Evolutionary conservation across 2,113 vertebrate genomes (phyloP), one percentile per base, ranked within the genome.

Genomic region (Sebastes schlegelii): DNA sequence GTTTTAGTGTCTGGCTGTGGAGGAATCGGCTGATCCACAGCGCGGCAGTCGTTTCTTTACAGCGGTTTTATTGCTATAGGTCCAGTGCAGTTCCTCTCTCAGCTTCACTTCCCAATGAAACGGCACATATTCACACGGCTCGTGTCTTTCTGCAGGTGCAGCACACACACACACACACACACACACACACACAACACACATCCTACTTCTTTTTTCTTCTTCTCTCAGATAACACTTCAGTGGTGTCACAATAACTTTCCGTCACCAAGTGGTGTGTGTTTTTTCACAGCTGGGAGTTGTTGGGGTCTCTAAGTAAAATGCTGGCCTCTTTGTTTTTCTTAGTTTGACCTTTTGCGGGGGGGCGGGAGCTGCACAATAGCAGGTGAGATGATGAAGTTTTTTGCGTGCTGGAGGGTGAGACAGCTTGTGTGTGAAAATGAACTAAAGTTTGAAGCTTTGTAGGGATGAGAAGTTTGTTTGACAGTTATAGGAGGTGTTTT

Each of bases 31-130:
- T 78, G 79, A 84, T 85, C 79, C 74, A 71, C 76, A 55, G 71
- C 7, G 14, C n/a, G 61, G 40, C 76, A 71, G 82, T 72, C 14
- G 16, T 87, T 81, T 81, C 66, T 62, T 8, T 74, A 51, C 77
- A 13, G 58, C 5, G 0, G 65, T 89, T 69, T 83, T 87, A 74
- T 78, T 42, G 66, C 84, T 82, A 46, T 72, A 71, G 73, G 75
- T 83, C 82, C 82, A 73, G 66, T 19, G n/a, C 63, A 74, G n/a
- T 49, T 71, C 34, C 49, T 6, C 51, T 49, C 58, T 63, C 65
- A 21, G 51, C 76, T 65, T 77, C 34, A 54, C 72, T 66, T 86
- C 10, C 60, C 89, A 86, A 86, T 90, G 69, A 82, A 88, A 80
- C 64, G 1, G 72, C 78, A 83, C 76, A 70, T 16, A 86, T 82